A percentile compares a stretch with the other conserved stretches of the same genome.
These are phyloP conservation scores for Campylomormyrus tamandua DNA, from an alignment of 2,113 vertebrate genomes.

Conservation along the genomic window DNA sequence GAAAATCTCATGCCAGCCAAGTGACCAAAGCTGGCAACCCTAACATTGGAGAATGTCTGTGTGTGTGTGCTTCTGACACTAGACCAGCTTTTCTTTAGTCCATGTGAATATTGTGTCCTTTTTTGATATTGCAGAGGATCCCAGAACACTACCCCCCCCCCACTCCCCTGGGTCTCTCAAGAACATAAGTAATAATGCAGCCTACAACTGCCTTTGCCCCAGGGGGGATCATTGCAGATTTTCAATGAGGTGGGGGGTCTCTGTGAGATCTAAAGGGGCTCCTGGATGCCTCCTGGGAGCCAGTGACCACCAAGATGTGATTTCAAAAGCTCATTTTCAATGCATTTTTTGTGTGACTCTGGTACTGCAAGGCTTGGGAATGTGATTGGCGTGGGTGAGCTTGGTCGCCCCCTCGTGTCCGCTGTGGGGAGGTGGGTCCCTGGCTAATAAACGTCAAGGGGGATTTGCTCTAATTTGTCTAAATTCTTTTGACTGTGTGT, in stretches of 20 bases:
- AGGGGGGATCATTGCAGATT: slow-evolving; percentile 14
- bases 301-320: background rate
- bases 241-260: slow-evolving; percentile 11
- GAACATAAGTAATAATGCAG: slow-evolving; percentile 15
- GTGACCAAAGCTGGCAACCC: background rate
- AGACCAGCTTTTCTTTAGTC: background rate
- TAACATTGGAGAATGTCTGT: background rate
- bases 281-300: background rate
- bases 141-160: background rate
- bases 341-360: background rate
- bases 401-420: background rate
- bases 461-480: background rate
- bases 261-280: slow-evolving; percentile 5
- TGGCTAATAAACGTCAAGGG: background rate
- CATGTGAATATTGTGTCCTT: background rate
- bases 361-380: background rate
- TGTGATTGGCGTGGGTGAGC: background rate
- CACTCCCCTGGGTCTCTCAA: background rate
- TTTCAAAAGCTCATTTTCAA: background rate
- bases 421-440: background rate
- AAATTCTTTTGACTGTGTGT: background rate
- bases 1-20: background rate
- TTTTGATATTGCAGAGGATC: background rate
- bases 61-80: background rate
- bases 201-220: background rate